Evolutionary conservation across 2,113 vertebrate genomes (phyloP).

Genomic region (Tetraodon nigroviridis): DNA sequence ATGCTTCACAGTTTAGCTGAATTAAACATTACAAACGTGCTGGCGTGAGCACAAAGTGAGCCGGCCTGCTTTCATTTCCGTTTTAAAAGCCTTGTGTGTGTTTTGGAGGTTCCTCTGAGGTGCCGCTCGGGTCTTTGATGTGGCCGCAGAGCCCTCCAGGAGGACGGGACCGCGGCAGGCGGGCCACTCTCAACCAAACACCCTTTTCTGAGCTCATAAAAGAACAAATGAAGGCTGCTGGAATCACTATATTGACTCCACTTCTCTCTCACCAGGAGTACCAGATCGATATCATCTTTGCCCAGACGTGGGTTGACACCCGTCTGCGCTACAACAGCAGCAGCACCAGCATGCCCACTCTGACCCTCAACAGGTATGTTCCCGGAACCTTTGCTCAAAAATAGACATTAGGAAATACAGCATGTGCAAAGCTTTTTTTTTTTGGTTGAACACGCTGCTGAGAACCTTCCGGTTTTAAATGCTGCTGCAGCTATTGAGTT

Average conservation of each 20-base stretch:
- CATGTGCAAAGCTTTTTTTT: not conserved
- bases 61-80: too few species aligned
- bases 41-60: too few species aligned
- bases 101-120: not conserved
- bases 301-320: constrained; percentile 94
- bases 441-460: too few species aligned
- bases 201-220: constrained; percentile 10
- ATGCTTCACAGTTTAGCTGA: too few species aligned
- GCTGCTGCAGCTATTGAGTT: constrained; percentile 4
- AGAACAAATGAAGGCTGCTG: not conserved
- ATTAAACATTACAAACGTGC: too few species aligned
- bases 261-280: constrained; percentile 81
- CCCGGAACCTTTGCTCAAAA: not conserved
- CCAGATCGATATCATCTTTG: constrained; percentile 98
- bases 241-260: constrained; percentile 35
- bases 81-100: too few species aligned
- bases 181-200: constrained; percentile 1
- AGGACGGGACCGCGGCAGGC: too few species aligned
- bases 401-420: too few species aligned
- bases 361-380: constrained; percentile 84
- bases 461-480: too few species aligned
- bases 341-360: constrained; percentile 85
- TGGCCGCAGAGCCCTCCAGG: too few species aligned
- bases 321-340: constrained; percentile 90
- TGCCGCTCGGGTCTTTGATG: constrained; percentile 40